Conservation (phyloP, 2,113 vertebrate genomes). For the Xiphorhynchus elegans region DNA sequence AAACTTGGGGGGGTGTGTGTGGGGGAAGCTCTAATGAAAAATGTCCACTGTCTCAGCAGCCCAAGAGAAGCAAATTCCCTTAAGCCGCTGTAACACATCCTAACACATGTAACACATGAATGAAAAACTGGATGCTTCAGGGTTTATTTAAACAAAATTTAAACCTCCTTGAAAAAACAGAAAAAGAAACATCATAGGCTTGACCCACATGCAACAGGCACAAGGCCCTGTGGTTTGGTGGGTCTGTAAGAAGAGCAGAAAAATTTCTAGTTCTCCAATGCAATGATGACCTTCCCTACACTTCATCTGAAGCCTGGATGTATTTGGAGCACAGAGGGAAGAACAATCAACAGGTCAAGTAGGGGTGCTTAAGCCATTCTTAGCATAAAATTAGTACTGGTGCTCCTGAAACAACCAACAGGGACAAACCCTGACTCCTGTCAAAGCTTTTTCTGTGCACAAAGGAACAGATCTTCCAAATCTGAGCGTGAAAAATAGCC, state of each 20-base stretch:
- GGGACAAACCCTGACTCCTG: background rate
- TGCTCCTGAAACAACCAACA: background rate
- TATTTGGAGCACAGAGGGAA: background rate
- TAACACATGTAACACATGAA: background rate
- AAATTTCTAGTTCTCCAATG: background rate
- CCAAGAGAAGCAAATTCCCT: slow-evolving; percentile 1
- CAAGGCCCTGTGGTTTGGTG: background rate
- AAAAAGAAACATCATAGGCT: background rate
- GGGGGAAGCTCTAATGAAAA: background rate
- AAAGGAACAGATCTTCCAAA: background rate
- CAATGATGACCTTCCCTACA: background rate
- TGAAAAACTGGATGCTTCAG: slow-evolving; percentile 11
- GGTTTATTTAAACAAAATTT: background rate
- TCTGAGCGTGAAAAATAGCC: background rate
- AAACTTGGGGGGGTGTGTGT: background rate
- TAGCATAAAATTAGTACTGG: background rate
- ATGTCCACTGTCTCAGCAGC: background rate
- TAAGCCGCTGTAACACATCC: background rate
- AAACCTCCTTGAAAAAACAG: background rate
- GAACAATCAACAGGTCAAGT: background rate
- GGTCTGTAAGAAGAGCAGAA: background rate
- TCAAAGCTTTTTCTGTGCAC: background rate
- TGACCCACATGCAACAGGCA: background rate
- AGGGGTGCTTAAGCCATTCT: background rate
- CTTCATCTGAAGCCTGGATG: background rate